Base-by-base conservation (phyloP, 2,113 vertebrate species). In the Phalacrocorax pelagicus region DNA sequence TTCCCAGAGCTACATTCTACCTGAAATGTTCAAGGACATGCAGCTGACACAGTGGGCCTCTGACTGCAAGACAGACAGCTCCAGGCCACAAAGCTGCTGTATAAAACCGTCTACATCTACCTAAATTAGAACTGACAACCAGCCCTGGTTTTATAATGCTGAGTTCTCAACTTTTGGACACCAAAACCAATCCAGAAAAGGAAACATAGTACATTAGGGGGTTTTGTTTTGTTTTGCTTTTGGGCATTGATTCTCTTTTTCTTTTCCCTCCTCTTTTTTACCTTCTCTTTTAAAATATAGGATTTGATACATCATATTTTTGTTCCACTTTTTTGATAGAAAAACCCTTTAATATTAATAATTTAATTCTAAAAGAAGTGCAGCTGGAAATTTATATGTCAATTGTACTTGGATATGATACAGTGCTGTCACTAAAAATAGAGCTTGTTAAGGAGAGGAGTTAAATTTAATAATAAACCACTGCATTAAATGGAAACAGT, bases 51-150 rank as follows among this genome's bases (percentile, higher is more conserved):
- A 95, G 89, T 95, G 95, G 96, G 94, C 95, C 94, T 98, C 97
- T 94, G 93, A 94, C 94, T 97, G 97, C 91, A 97, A 98, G 97
- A 98, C 80, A 97, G 97, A 98, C 96, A 85, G 98, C 98, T 98
- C 97, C 95, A 96, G 98, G 98, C 98, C 98, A 98, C 96, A 97
- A 93, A 97, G 88, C 96, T 97, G 97, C 97, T 97, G 96, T 97
- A 97, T 97, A 96, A 96, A 97, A 97, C 94, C 96, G 97, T 98
- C 97, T 97, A 88, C 96, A 77, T 98, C 97, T 94, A 73, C 94
- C 94, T 97, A 98, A 98, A 99, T 98, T 98, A 97, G 97, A 98
- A 98, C 97, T 98, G 99, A 98, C 98, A 98, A 96, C 93, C 97
- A 96, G 93, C 96, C 94, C 92, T 96, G 84, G 83, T 96, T 98